phyloP scores from a whole-genome alignment of 2,113 vertebrate species.

The Sturnus vulgaris region DNA sequence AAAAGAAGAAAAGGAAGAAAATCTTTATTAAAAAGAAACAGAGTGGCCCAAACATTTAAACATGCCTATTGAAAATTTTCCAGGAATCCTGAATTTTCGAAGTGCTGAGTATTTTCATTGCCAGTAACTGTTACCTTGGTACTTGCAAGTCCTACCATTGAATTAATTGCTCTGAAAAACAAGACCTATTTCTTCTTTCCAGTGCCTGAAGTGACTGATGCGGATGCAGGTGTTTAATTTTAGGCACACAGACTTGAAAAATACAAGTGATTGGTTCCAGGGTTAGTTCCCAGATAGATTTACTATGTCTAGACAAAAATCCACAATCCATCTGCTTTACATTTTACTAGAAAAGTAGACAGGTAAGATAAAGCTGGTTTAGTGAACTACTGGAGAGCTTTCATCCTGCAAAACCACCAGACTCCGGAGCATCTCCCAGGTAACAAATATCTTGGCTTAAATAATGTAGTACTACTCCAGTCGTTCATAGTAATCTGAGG shows the following conservation, averaged over 20 bases:
- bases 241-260: constrained; percentile 8
- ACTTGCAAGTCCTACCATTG: neutral
- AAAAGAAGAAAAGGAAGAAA: neutral
- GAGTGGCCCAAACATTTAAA: neutral
- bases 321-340: neutral
- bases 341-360: neutral
- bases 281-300: constrained; percentile 1
- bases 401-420: neutral
- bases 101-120: neutral
- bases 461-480: neutral
- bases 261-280: constrained; percentile 31
- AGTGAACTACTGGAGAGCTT: neutral
- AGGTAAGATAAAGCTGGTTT: neutral
- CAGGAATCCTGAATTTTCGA: neutral
- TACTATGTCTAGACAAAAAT: neutral
- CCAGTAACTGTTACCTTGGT: neutral
- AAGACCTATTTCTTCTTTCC: neutral
- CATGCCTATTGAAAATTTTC: neutral
- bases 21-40: neutral
- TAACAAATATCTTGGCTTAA: neutral
- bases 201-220: neutral
- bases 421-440: neutral
- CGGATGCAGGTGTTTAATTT: neutral
- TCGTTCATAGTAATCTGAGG: neutral
- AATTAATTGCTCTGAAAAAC: constrained; percentile 8